These are phyloP conservation scores for Acropternis orthonyx DNA, from an alignment of 2,797 vertebrate species.

Conservation along the genomic window DNA sequence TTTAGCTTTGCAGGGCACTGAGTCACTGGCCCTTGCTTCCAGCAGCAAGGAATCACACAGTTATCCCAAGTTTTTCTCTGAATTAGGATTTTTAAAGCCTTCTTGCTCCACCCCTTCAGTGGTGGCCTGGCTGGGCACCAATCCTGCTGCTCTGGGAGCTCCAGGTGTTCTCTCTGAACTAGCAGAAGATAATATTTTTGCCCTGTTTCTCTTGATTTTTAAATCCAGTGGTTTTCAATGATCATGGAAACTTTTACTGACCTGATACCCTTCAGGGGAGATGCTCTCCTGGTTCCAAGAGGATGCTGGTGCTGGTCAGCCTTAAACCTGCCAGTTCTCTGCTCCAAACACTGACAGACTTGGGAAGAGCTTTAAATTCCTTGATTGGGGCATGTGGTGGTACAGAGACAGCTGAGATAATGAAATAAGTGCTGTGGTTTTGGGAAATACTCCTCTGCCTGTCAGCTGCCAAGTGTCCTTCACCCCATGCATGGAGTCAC, in stretches of 20 bases:
- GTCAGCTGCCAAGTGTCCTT: not conserved
- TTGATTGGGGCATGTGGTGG: too few relatives aligned
- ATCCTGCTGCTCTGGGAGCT: not conserved
- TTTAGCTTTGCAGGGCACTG: not conserved
- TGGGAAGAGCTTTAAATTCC: not conserved
- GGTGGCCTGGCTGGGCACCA: not conserved
- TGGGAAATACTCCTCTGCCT: not conserved
- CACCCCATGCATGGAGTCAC: not conserved
- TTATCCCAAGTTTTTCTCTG: not conserved
- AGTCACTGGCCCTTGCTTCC: not conserved
- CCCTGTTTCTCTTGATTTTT: not conserved
- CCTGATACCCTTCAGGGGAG: not conserved
- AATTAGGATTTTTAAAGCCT: not conserved
- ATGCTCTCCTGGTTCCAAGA: not conserved
- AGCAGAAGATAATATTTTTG: not conserved
- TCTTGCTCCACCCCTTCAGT: accelerated
- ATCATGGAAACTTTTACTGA: not conserved
- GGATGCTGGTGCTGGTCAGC: not conserved
- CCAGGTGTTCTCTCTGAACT: not conserved
- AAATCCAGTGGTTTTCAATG: not conserved
- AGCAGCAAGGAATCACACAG: not conserved
- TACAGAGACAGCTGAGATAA: not conserved
- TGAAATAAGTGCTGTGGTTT: not conserved
- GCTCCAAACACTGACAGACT: not conserved
- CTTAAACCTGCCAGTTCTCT: not conserved